phyloP scores from a whole-genome alignment of 2,797 vertebrate genomes.

The Helicolenus hilgendorfi region DNA sequence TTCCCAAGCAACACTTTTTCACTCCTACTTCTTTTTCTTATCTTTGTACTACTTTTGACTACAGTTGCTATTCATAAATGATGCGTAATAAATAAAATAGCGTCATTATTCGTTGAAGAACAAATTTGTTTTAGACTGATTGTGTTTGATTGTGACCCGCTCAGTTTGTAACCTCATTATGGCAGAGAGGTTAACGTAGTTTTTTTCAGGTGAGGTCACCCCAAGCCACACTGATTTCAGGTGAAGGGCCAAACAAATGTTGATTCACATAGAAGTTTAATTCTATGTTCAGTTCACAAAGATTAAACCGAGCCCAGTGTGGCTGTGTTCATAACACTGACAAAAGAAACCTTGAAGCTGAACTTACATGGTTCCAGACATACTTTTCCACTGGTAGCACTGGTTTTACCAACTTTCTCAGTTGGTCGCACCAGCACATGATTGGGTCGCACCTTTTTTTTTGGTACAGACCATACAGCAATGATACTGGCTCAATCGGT shows the following conservation, averaged over 20 bases:
- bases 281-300: not conserved
- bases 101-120: not conserved
- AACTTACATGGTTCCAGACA: not conserved
- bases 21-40: not conserved
- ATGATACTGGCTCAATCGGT: not conserved
- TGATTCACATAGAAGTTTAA: not conserved
- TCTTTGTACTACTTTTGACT: not conserved
- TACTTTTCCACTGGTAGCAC: not conserved
- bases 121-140: not conserved
- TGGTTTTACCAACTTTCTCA: not conserved
- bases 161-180: not conserved
- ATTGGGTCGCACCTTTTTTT: not conserved
- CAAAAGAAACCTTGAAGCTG: not conserved
- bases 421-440: not conserved
- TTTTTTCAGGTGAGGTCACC: not conserved
- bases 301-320: not conserved
- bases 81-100: not conserved
- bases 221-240: not conserved
- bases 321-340: not conserved
- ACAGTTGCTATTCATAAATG: not conserved
- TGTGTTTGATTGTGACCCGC: not conserved
- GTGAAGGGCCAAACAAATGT: not conserved
- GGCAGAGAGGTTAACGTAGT: not conserved
- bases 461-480: not conserved
- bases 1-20: conserved; percentile 8